Percentiles rank a stretch among this genome's conserved stretches.
phyloP scores from a whole-genome alignment of 2,797 vertebrate species.

The Neosilurus mollespiculum region DNA sequence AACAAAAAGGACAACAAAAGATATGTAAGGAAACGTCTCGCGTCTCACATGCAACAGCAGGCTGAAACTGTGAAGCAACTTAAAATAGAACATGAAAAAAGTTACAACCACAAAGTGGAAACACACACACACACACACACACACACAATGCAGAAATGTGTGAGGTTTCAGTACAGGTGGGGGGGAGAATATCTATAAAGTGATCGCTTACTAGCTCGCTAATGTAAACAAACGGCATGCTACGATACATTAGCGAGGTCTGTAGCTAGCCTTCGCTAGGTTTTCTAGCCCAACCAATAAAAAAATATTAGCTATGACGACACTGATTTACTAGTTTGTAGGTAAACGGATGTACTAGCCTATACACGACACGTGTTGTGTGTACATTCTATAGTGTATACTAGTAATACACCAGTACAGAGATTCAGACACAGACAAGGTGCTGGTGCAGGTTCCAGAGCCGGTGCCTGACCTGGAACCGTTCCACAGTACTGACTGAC shows the following conservation, averaged over 20 bases:
- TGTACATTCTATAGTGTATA: too few relatives aligned
- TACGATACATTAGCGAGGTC: too few relatives aligned
- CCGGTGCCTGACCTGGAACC: not conserved
- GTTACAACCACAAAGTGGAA: slow-evolving; percentile 47
- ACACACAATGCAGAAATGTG: slow-evolving; percentile 1
- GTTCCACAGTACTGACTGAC: not conserved
- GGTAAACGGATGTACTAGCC: too few relatives aligned
- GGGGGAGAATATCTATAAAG: not conserved
- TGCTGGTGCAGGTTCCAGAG: not conserved
- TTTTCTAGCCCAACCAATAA: too few relatives aligned
- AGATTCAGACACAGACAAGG: not conserved
- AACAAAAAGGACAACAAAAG: slow-evolving; percentile 57
- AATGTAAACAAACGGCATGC: too few relatives aligned
- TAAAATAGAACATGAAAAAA: slow-evolving; percentile 61
- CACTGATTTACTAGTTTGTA: too few relatives aligned
- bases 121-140: too few relatives aligned
- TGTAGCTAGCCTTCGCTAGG: too few relatives aligned
- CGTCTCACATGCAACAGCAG: slow-evolving; percentile 78
- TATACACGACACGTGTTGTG: too few relatives aligned
- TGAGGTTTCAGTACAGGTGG: not conserved
- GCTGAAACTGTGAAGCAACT: slow-evolving; percentile 71
- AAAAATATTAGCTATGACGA: too few relatives aligned
- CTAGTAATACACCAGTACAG: too few relatives aligned
- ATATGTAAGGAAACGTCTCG: slow-evolving; percentile 75
- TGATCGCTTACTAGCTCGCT: not conserved